Conservation (phyloP, 2,888 invertebrate species). For the Hyposoter didymator region DNA sequence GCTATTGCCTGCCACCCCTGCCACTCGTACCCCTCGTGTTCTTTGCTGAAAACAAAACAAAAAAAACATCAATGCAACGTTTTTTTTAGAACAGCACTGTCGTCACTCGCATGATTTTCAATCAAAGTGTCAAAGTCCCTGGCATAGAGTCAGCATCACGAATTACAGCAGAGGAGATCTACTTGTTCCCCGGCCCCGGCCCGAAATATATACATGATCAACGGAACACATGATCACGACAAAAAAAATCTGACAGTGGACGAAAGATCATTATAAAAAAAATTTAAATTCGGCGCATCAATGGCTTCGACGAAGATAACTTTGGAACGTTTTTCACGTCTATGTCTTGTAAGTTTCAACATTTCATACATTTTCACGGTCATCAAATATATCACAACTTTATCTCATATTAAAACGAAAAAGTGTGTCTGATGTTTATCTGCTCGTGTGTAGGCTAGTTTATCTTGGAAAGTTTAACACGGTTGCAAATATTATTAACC, state of each 20-base stretch:
- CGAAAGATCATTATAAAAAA: not conserved
- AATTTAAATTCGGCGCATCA: not conserved
- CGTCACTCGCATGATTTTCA: constrained; percentile 32
- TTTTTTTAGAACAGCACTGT: not conserved
- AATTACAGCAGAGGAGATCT: not conserved
- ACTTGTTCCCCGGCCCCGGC: not conserved
- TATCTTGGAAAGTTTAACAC: not conserved
- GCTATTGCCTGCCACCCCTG: too few relatives aligned
- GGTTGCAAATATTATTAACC: not conserved
- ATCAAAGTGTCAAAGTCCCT: constrained; percentile 44
- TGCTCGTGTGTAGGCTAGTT: too few relatives aligned
- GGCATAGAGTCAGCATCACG: not conserved
- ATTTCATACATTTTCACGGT: not conserved
- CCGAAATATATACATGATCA: not conserved
- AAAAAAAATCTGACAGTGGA: constrained; percentile 21
- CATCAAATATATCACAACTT: not conserved
- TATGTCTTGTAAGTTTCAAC: constrained; percentile 26
- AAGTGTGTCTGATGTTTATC: not conserved
- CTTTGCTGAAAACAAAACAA: not conserved
- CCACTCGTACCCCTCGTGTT: not conserved
- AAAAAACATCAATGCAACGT: not conserved
- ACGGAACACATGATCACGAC: constrained; percentile 2
- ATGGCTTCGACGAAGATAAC: constrained; percentile 32
- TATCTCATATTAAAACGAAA: not conserved
- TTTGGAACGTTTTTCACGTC: constrained; percentile 26